Evolutionary conservation across 2,888 invertebrate genomes (phyloP).

Genomic region (Orchesella flavescens): DNA sequence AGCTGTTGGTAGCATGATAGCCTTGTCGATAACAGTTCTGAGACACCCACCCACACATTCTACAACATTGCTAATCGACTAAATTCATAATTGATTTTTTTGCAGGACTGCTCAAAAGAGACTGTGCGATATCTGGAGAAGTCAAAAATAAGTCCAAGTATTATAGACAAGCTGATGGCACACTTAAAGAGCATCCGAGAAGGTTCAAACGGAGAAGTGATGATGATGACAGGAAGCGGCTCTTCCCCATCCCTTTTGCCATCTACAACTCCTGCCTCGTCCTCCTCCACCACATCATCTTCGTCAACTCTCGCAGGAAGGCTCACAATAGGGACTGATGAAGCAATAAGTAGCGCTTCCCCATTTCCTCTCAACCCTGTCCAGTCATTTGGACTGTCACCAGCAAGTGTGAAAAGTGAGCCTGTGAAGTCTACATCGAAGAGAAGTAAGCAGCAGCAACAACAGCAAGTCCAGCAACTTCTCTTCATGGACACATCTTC

Average conservation of each 20-base stretch:
- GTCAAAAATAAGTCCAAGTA: conserved; percentile 62
- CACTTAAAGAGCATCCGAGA: conserved; percentile 62
- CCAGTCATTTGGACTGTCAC: conserved; percentile 51
- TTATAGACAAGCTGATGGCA: conserved; percentile 64
- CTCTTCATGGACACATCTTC: conserved; percentile 58
- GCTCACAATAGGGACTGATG: conserved; percentile 46
- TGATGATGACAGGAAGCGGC: conserved; percentile 40
- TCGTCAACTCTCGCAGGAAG: conserved; percentile 28
- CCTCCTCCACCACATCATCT: conserved; percentile 47
- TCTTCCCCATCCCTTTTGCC: conserved; percentile 50
- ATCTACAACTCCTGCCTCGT: conserved; percentile 49
- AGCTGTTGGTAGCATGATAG: too few species aligned
- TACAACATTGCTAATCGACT: not conserved
- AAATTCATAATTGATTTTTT: conserved; percentile 5
- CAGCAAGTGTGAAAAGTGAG: conserved; percentile 52
- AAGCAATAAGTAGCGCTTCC: conserved; percentile 47
- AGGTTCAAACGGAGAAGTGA: conserved; percentile 41
- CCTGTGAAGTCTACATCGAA: conserved; percentile 44
- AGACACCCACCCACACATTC: too few species aligned
- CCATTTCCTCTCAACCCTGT: conserved; percentile 47
- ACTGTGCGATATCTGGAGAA: conserved; percentile 66
- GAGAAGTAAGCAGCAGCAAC: conserved; percentile 44
- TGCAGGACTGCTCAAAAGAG: conserved; percentile 66
- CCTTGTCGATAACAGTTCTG: too few species aligned
- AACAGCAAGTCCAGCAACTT: conserved; percentile 39